phyloP scores from a whole-genome alignment of 2,888 invertebrate genomes.

The Temnothorax ravouxi region DNA sequence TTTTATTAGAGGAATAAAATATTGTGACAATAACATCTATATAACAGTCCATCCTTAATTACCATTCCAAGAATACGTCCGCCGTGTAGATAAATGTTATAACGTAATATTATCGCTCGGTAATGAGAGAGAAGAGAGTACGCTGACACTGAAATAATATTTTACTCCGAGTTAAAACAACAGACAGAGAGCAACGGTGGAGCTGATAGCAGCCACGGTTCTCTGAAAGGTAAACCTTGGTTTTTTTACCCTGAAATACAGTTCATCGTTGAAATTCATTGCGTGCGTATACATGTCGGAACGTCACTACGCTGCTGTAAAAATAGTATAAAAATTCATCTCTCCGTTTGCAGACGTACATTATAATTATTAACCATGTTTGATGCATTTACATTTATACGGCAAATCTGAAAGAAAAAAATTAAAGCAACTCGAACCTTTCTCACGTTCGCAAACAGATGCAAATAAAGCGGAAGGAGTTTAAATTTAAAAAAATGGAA shows the following conservation, averaged over 20 bases:
- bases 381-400: neutral
- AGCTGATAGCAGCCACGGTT: conserved; percentile 23
- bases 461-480: neutral
- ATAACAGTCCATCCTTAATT: conserved; percentile 2
- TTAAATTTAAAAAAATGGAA: neutral
- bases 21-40: neutral
- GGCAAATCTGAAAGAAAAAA: neutral
- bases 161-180: conserved; percentile 39
- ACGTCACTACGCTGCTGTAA: neutral
- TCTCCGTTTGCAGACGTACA: neutral
- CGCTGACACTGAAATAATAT: conserved; percentile 44
- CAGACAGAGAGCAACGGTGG: conserved; percentile 1
- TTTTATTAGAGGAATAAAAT: too few species aligned
- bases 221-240: conserved; percentile 27
- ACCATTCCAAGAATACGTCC: neutral
- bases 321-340: conserved; percentile 14
- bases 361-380: conserved; percentile 15
- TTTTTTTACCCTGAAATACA: neutral
- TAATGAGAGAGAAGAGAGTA: conserved; percentile 30
- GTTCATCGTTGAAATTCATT: conserved; percentile 4
- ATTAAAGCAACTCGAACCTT: neutral
- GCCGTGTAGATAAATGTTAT: conserved; percentile 27
- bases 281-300: neutral
- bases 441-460: neutral
- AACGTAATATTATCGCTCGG: conserved; percentile 20